Base-by-base conservation (phyloP, 1,140 invertebrate genomes). In the Drosophila sproati region DNA sequence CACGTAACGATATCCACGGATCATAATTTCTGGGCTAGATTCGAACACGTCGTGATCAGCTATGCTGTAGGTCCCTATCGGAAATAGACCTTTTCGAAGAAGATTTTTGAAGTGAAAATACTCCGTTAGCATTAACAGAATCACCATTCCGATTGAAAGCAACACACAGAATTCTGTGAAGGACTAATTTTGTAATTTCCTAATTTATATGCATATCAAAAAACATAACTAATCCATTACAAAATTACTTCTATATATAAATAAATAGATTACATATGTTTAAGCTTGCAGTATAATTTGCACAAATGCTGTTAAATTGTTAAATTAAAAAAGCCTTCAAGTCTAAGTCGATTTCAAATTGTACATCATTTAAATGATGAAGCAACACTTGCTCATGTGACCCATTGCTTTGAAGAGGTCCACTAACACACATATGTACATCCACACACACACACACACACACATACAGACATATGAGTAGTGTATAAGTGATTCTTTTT, bases 401-500 rank as follows among this genome's bases (percentile, higher is more conserved):
- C 35, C 35, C 5, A 7, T 37, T 4, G 5, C 35, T 37, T 37
- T 37, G n/a, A 4, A 41, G 10, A 10, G 4, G 39, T 43, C 39
- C 4, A n/a, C 10, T 43, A n/a, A 43, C 39, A 43, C 20, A 48
- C 47, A 29, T 29, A 8, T 48, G 20, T 48, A 12, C 5, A 20
- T 28, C 2, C 45, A 48, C 5, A 28, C 12, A 7, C 43, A 3
- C 3, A 12, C 47, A 28, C 47, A 48, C n/a, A 8, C 0, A 28
- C 5, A 2, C 3, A 8, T 7, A 56, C 34, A 8, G 3, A 10
- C 2, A 54, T 20, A 20, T 20, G 20, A 20, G 20, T 20, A n/a
- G 3, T 32, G 6, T n/a, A n/a, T 59, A 43, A 62, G 47, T 61
- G 31, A 39, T 63, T 28, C 7, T 56, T 60, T 60, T 52, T 69